Evolutionary conservation across 2,797 vertebrate species (phyloP), one percentile per base, ranked within the genome.

Genomic region (Sebastes vulpes): DNA sequence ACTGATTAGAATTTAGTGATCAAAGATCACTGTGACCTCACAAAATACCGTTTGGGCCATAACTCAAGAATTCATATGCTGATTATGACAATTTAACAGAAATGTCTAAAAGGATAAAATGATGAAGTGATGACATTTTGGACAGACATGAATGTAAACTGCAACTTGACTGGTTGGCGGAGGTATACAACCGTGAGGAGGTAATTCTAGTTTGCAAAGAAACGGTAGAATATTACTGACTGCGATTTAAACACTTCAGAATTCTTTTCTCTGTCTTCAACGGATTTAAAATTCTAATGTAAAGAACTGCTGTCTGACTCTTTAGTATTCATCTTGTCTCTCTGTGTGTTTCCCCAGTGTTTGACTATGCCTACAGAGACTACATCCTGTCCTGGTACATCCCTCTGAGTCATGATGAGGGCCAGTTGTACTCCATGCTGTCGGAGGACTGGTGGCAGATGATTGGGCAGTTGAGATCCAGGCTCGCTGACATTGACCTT

Each of bases 401-500:
- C 64, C 96, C 95, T 7, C 93, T 99, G 91, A 98, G 98, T 90
- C 96, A 84, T 23, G 98, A 99, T 61, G 97, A 99, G 73, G 98
- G 98, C 9, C 97, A 97, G 89, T 94, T 99, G 66, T 98, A 98
- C 94, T 95, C 97, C 89, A 97, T 99, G 95, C 96, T 99, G 32
- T 96, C 97, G 0, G 98, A 99, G 93, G 98, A 99, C 94, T 99
- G 99, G 86, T 98, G 98, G 98, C 98, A 99, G 93, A 94, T 98
- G 91, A 97, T 94, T 75, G 97, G 95, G 29, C 97, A 98, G 93
- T 87, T 99, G 83, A 96, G 97, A 81, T 94, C 95, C 65, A 95
- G 97, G 72, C 95, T 99, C 25, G 96, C 96, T 70, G 96, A 98
- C 56, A 93, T 99, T 42, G 98, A 99, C 88, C 85, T 98, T 12